phyloP scores from a whole-genome alignment of 1,140 invertebrate species.

The Drosophila navojoa region DNA sequence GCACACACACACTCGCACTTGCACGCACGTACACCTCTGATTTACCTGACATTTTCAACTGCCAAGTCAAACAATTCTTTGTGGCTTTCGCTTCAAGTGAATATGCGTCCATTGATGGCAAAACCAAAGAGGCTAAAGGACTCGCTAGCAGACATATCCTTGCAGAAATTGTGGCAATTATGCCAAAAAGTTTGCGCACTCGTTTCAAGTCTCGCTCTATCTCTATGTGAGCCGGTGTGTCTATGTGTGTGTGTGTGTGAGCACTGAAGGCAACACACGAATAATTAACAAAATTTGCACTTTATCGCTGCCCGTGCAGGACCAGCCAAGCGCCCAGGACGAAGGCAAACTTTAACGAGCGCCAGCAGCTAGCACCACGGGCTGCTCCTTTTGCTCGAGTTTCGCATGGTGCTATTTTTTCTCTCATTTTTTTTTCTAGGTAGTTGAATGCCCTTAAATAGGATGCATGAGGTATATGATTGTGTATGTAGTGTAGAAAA shows the following conservation, averaged over 20 bases:
- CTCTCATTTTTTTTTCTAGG: slow-evolving; percentile 6
- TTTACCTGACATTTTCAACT: slow-evolving; percentile 18
- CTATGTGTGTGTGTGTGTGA: neutral
- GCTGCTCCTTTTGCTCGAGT: slow-evolving; percentile 43
- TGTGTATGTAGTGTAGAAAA: neutral
- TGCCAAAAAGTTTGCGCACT: slow-evolving; percentile 53
- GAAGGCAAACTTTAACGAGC: slow-evolving; percentile 76
- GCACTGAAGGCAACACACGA: slow-evolving; percentile 63
- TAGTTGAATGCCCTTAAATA: slow-evolving; percentile 10
- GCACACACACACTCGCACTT: slow-evolving; percentile 8
- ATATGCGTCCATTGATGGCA: slow-evolving; percentile 38
- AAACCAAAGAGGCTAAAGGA: slow-evolving; percentile 11
- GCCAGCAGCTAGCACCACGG: slow-evolving; percentile 11
- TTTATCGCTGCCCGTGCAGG: slow-evolving; percentile 77
- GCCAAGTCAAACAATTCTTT: slow-evolving; percentile 19
- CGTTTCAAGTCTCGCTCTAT: slow-evolving; percentile 25
- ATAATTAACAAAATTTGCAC: slow-evolving; percentile 84
- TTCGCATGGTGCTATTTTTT: neutral
- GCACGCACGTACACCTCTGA: slow-evolving; percentile 3
- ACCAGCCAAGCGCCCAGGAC: slow-evolving; percentile 22
- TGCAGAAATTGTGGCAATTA: slow-evolving; percentile 78
- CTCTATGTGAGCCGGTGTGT: too few relatives aligned
- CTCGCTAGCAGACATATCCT: slow-evolving; percentile 34
- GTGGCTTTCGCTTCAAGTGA: slow-evolving; percentile 12
- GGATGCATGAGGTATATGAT: neutral